Percentiles rank a stretch among this genome's conserved stretches.
These are phyloP conservation scores for Malacoctenus gilli DNA, from an alignment of 2,797 vertebrate genomes.

Conservation along the genomic window DNA sequence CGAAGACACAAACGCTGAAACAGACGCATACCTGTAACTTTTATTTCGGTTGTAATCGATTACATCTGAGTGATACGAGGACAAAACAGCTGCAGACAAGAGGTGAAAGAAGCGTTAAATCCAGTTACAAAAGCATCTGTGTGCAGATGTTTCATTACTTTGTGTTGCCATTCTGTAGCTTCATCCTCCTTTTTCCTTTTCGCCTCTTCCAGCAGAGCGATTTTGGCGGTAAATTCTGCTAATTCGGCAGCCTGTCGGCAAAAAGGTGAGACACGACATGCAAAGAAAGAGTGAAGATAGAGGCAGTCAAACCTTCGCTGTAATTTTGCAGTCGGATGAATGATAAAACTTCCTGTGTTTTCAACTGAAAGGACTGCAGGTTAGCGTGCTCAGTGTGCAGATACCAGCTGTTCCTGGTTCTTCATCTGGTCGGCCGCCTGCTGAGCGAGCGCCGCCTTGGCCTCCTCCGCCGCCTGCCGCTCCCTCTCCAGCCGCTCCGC, in stretches of 20 bases:
- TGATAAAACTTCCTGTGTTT: too few species aligned
- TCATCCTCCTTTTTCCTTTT: constrained; percentile 99
- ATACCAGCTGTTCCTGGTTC: constrained; percentile 95
- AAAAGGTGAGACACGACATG: too few species aligned
- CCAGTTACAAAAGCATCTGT: too few species aligned
- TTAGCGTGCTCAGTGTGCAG: not conserved
- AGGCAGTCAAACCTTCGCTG: too few species aligned
- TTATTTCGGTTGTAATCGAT: too few species aligned
- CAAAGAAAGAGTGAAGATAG: too few species aligned
- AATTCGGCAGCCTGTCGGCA: constrained; percentile 91
- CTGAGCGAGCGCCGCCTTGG: constrained; percentile 88
- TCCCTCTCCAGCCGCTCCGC: constrained; percentile 92
- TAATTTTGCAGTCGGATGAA: too few species aligned
- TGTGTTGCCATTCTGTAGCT: constrained; percentile 96
- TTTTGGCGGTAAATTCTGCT: constrained; percentile 97
- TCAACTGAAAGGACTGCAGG: not conserved
- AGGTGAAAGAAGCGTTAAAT: too few species aligned
- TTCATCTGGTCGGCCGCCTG: constrained; percentile 98
- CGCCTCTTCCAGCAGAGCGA: constrained; percentile 94
- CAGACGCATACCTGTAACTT: too few species aligned
- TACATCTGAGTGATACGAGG: too few species aligned
- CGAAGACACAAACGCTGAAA: too few species aligned
- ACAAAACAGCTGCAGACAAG: too few species aligned
- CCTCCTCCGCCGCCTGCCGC: constrained; percentile 89
- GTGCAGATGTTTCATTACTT: constrained; percentile 86